Base-by-base conservation (phyloP, 2,888 invertebrate species). In the Drosophila subquinaria region DNA sequence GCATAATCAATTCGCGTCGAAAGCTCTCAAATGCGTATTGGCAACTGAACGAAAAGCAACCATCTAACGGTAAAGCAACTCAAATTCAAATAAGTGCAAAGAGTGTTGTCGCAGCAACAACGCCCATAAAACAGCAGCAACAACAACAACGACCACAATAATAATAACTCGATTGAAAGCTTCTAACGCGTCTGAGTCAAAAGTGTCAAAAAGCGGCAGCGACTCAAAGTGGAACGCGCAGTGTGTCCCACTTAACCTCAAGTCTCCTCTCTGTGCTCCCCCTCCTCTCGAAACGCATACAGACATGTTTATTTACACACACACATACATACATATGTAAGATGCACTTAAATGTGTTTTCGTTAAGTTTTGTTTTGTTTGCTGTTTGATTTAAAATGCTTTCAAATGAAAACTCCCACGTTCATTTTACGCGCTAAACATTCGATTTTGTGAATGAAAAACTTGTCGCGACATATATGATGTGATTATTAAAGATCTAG, bases 401-500 rank as follows among this genome's bases (percentile, higher is more conserved):
- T 68, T 67, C 50, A 65, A 71, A 62, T 63, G 15, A 15, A 56
- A 69, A 78, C 88, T 84, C 83, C 83, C 81, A 84, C 83, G 81
- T 51, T 73, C 45, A 61, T 67, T 69, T 65, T 51, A 65, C 68
- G 51, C 43, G 51, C 51, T 68, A 40, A 52, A 43, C 59, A 74
- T 63, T 64, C 27, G 36, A n/a, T 45, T 81, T 84, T 72, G 74
- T 83, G 82, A 83, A 84, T 87, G 83, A 87, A 87, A 81, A 83
- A 84, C 85, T 82, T 69, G 82, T 87, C 66, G 59, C 59, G 43
- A 80, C 87, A 68, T 87, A 67, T 72, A 50, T 35, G 65, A 45
- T 27, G 20, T 51, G 61, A 10, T 65, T 60, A 61, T 77, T 74
- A 50, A 68, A 60, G 27, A 69, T 59, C 52, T 27, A 43, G 30